Percentiles rank a stretch among this genome's conserved stretches.
Evolutionary conservation across 2,888 invertebrate species (phyloP).

Genomic region (Orthosia gothica): DNA sequence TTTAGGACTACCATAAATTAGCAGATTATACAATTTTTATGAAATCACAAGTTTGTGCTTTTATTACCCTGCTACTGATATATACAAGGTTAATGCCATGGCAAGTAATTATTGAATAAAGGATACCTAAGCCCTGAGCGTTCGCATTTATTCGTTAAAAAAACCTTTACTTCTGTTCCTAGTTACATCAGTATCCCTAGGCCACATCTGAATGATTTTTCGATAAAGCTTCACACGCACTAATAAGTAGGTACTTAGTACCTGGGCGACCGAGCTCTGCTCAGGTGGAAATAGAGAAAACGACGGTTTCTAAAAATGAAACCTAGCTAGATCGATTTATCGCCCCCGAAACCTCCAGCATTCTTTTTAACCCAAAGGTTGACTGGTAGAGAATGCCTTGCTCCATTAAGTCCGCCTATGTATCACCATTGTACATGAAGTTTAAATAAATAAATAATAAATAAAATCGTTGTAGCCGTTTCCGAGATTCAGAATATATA

Average conservation of each 20-base stretch:
- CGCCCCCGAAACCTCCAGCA: too few species aligned
- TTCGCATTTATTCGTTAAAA: background rate
- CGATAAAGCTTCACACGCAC: background rate
- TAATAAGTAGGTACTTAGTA: background rate
- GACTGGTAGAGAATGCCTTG: too few species aligned
- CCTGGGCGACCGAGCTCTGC: too few species aligned
- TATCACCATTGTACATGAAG: too few species aligned
- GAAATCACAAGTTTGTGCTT: background rate
- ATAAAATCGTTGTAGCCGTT: too few species aligned
- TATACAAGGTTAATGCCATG: conserved; percentile 1
- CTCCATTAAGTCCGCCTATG: too few species aligned
- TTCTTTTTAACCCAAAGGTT: too few species aligned
- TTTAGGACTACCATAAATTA: background rate
- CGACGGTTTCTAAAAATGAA: too few species aligned
- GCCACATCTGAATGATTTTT: background rate
- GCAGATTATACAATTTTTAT: background rate
- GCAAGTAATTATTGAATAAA: background rate
- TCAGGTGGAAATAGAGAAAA: too few species aligned
- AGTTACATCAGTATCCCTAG: background rate
- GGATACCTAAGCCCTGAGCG: background rate
- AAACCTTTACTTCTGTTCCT: background rate
- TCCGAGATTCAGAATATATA: too few species aligned
- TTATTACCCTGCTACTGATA: background rate
- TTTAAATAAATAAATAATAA: too few species aligned
- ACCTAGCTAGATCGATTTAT: too few species aligned